Percentiles rank a stretch among this genome's conserved stretches.
phyloP scores from a whole-genome alignment of 2,888 invertebrate species.

The Phyto melanocephala region DNA sequence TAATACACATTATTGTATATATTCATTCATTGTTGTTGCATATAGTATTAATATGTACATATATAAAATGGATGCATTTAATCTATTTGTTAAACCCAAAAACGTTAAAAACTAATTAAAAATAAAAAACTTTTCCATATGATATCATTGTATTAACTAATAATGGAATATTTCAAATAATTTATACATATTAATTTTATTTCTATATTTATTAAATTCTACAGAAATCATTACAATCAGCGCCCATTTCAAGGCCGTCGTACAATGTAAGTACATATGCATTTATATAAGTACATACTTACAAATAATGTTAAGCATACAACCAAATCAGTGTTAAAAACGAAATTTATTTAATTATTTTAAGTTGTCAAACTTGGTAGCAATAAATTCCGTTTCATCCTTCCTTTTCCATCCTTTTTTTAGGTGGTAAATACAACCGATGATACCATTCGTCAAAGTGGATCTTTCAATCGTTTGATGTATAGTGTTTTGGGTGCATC shows the following conservation, averaged over 20 bases:
- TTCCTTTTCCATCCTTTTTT: background rate
- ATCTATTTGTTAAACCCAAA: constrained; percentile 5
- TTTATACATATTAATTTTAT: background rate
- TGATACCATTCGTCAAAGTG: constrained; percentile 93
- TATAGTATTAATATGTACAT: too few relatives aligned
- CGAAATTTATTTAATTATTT: too few relatives aligned
- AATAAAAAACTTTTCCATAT: constrained; percentile 22
- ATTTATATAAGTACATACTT: too few relatives aligned
- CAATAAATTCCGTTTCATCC: background rate
- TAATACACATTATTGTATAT: constrained; percentile 42
- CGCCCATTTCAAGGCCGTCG: constrained; percentile 78
- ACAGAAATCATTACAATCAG: constrained; percentile 77
- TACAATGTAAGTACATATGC: constrained; percentile 77
- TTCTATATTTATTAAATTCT: constrained; percentile 52
- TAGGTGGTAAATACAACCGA: constrained; percentile 81
- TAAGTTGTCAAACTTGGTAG: background rate
- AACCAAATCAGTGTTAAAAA: too few relatives aligned
- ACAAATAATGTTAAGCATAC: too few relatives aligned
- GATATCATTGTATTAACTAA: background rate
- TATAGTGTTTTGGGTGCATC: constrained; percentile 91
- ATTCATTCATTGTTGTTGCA: constrained; percentile 8
- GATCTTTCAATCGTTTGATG: constrained; percentile 95
- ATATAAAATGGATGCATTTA: background rate
- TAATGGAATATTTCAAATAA: background rate
- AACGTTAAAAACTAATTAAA: background rate